Evolutionary conservation across 1,140 invertebrate genomes (phyloP), one percentile per base, ranked within the genome.

Genomic region (Diploscapter pachys): DNA sequence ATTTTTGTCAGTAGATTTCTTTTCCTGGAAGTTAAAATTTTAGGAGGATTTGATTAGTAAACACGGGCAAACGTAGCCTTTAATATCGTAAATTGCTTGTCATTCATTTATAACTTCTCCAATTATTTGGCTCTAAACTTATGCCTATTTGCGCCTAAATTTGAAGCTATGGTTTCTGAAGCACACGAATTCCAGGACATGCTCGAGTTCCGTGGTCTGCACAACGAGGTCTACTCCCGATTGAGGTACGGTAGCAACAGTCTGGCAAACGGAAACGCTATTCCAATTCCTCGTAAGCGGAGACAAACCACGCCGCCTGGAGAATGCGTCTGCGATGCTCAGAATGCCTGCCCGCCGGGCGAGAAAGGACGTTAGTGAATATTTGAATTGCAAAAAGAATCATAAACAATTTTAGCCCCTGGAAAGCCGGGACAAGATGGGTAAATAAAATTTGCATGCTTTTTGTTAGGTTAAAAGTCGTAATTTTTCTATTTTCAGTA

Each of bases 341-440:
- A 13, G 67, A 63, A 63, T 48, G 50, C 5, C 5, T 49, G 31
- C 4, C 5, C 52, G 9, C 61, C 59, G 4, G 4, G 11, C 52
- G n/a, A 70, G 11, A 70, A 57, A 64, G 31, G 31, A 31, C 31
- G 31, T 31, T 31, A 31, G 31, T 31, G 31, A 70, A 62, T 31
- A 3, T 55, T 52, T 55, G 54, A 50, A 2, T 72, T 76, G 9
- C 75, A 77, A 71, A 77, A 8, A 74, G 76, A 55, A 76, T 70
- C 65, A 57, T 67, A 55, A 68, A 78, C 63, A 76, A 69, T 62
- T 65, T 11, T 6, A 63, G 54, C 64, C 9, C 54, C 64, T 4
- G 76, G 76, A 63, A 62, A 71, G 4, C 72, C 77, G n/a, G 77
- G 77, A 52, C 53, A 68, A 9, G 75, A 76, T 54, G 74, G 74